phyloP scores from a whole-genome alignment of 2,888 invertebrate genomes.

The Elysia crispata region DNA sequence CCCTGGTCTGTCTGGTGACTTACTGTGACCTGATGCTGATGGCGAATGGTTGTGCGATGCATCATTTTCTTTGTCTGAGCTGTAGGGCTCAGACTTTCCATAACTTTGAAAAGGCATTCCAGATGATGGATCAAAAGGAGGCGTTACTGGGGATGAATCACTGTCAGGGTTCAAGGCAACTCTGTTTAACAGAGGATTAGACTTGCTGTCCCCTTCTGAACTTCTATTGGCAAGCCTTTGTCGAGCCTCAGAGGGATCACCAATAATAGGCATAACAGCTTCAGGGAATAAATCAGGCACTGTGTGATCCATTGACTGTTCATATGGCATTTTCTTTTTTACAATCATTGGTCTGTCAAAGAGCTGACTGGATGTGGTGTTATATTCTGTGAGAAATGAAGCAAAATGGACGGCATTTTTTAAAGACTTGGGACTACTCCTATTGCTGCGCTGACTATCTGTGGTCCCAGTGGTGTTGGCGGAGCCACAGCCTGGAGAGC shows the following conservation, averaged over 20 bases:
- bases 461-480: slow-evolving; percentile 49
- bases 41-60: not conserved
- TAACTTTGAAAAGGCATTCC: slow-evolving; percentile 59
- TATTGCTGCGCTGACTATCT: slow-evolving; percentile 54
- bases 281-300: slow-evolving; percentile 1
- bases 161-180: slow-evolving; percentile 65
- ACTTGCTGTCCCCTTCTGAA: slow-evolving; percentile 19
- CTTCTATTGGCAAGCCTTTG: not conserved
- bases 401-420: slow-evolving; percentile 71
- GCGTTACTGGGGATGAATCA: slow-evolving; percentile 55
- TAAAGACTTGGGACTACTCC: slow-evolving; percentile 68
- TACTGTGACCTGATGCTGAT: slow-evolving; percentile 12
- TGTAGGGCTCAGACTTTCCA: slow-evolving; percentile 59
- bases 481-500: slow-evolving; percentile 50
- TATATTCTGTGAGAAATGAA: slow-evolving; percentile 66
- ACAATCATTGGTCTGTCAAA: slow-evolving; percentile 57
- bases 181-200: slow-evolving; percentile 57
- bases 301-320: not conserved
- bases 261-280: slow-evolving; percentile 28
- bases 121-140: slow-evolving; percentile 55
- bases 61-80: slow-evolving; percentile 71
- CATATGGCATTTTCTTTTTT: slow-evolving; percentile 66
- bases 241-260: slow-evolving; percentile 25
- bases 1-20: slow-evolving; percentile 14
- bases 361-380: slow-evolving; percentile 55